Percentiles rank a stretch among this genome's conserved stretches.
phyloP scores from a whole-genome alignment of 2,113 vertebrate species.

The Phoenicopterus ruber region DNA sequence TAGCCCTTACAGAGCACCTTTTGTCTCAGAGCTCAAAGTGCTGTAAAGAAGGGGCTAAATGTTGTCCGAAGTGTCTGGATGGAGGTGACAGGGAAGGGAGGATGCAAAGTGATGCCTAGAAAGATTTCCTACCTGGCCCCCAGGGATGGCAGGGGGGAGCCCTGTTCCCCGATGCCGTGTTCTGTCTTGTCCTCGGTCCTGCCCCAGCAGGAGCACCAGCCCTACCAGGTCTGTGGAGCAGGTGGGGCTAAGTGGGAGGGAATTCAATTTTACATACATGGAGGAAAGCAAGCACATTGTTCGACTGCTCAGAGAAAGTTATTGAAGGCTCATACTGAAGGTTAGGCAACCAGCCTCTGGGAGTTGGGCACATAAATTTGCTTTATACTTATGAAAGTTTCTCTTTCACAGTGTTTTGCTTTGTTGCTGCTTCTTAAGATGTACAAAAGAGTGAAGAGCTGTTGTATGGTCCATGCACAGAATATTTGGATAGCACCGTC shows the following conservation, averaged over 20 bases:
- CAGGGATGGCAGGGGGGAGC: neutral
- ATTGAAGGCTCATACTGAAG: neutral
- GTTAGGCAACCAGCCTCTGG: conserved; percentile 4
- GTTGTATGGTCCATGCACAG: neutral
- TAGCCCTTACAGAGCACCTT: neutral
- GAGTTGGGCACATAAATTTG: neutral
- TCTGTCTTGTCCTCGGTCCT: neutral
- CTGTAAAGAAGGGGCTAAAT: neutral
- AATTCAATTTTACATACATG: neutral
- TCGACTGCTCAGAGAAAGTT: neutral
- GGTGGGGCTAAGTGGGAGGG: neutral
- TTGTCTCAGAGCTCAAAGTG: neutral
- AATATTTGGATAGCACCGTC: neutral
- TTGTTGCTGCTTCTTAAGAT: neutral
- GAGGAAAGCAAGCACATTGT: neutral
- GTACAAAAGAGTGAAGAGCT: neutral
- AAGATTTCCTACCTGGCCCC: neutral
- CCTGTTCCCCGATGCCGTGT: fast-evolving
- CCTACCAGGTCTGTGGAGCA: neutral
- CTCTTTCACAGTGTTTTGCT: neutral
- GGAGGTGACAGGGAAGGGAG: neutral
- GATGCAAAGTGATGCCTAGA: neutral
- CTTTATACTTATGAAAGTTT: neutral
- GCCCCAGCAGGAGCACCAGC: neutral
- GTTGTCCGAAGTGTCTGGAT: neutral